Percentiles rank a stretch among this genome's conserved stretches.
These are phyloP conservation scores for Dryobota labecula DNA, from an alignment of 2,888 invertebrate genomes.

Conservation along the genomic window DNA sequence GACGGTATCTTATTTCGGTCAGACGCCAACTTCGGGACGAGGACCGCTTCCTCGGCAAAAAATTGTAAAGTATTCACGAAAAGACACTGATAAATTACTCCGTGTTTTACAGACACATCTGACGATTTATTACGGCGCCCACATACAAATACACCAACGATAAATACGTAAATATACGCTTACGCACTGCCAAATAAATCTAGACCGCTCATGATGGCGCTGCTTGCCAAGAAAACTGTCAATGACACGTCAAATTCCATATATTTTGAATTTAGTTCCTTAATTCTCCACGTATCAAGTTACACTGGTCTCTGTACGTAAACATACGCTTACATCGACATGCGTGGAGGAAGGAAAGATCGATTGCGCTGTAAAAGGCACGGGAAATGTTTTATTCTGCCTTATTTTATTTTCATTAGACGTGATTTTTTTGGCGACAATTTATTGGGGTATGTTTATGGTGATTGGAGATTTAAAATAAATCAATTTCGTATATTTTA, in stretches of 20 bases:
- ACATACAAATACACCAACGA: conserved; percentile 66
- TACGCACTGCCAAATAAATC: conserved; percentile 29
- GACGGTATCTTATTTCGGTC: conserved; percentile 60
- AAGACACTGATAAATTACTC: conserved; percentile 76
- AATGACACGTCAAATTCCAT: conserved; percentile 36
- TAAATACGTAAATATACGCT: conserved; percentile 69
- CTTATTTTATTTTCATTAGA: conserved; percentile 56
- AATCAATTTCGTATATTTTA: neutral
- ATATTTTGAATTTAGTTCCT: conserved; percentile 13
- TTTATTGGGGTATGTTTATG: conserved; percentile 44
- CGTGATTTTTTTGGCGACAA: conserved; percentile 38
- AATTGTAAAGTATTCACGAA: conserved; percentile 73
- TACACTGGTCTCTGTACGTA: conserved; percentile 46
- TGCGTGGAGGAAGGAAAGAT: conserved; percentile 52
- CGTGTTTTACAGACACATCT: conserved; percentile 75
- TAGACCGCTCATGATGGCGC: conserved; percentile 18
- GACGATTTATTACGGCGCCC: conserved; percentile 73
- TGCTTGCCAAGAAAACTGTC: conserved; percentile 32
- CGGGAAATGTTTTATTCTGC: conserved; percentile 52
- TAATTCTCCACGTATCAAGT: conserved; percentile 11
- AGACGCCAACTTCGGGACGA: conserved; percentile 46
- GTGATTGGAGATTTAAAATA: conserved; percentile 24
- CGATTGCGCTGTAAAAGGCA: conserved; percentile 54
- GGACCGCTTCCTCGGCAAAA: conserved; percentile 66
- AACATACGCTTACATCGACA: conserved; percentile 60